These are phyloP conservation scores for Trissonchulus latispiculum DNA, from an alignment of 2,888 invertebrate species.

Conservation along the genomic window DNA sequence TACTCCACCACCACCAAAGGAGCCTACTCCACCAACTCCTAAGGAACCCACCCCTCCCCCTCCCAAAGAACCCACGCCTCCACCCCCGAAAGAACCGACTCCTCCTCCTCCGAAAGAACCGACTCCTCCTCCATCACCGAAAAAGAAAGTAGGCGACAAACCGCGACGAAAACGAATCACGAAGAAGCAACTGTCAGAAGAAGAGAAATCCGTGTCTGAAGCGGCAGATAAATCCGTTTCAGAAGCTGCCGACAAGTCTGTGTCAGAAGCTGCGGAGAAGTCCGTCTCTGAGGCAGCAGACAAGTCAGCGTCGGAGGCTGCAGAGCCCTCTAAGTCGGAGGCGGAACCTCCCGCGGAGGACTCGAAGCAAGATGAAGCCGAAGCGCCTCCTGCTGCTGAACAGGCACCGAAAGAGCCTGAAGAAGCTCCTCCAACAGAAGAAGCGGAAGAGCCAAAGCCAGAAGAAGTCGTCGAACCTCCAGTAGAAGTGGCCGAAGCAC, in stretches of 20 bases:
- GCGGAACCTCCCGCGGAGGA: not conserved
- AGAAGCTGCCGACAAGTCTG: too few relatives aligned
- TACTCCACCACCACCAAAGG: slow-evolving; percentile 14
- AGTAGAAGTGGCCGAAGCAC: not conserved
- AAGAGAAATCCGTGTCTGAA: too few relatives aligned
- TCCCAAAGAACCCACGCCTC: slow-evolving; percentile 16
- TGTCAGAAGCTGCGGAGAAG: too few relatives aligned
- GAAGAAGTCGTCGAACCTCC: not conserved
- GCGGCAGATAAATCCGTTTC: too few relatives aligned
- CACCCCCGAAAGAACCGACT: slow-evolving; percentile 15
- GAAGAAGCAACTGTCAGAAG: not conserved
- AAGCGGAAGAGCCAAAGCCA: not conserved
- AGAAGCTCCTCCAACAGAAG: not conserved
- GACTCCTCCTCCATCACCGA: slow-evolving; percentile 7
- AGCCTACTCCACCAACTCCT: slow-evolving; percentile 12
- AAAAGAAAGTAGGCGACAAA: not conserved
- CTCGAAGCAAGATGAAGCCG: not conserved
- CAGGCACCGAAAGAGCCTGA: not conserved
- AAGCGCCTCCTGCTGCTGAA: not conserved
- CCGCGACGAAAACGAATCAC: not conserved
- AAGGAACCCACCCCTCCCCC: slow-evolving; percentile 15
- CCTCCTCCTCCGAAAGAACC: slow-evolving; percentile 17
- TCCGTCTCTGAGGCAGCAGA: too few relatives aligned
- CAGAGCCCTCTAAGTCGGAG: not conserved
- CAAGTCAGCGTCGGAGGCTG: too few relatives aligned